phyloP scores from a whole-genome alignment of 2,797 vertebrate genomes.

The Microctenopoma lineatum region DNA sequence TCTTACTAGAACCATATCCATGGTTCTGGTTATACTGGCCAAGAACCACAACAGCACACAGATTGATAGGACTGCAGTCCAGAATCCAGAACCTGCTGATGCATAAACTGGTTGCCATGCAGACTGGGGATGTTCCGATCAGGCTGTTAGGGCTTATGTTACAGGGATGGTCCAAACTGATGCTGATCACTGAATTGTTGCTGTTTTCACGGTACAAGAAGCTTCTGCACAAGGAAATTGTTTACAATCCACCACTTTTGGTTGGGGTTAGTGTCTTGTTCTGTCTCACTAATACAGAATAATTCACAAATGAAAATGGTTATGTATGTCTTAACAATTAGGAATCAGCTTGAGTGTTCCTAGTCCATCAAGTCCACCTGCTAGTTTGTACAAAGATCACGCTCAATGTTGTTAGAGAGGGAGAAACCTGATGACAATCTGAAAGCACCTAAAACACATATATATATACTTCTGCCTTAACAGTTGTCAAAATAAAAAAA shows the following conservation, averaged over 20 bases:
- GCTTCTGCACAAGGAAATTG: background rate
- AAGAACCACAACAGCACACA: conserved; percentile 71
- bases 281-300: background rate
- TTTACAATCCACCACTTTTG: conserved; percentile 10
- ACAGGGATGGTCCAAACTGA: conserved; percentile 10
- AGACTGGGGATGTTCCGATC: conserved; percentile 70
- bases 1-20: conserved; percentile 37
- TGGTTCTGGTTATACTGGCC: conserved; percentile 28
- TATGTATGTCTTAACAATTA: background rate
- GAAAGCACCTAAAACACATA: background rate
- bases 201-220: background rate
- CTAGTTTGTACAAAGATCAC: background rate
- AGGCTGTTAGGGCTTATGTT: conserved; percentile 17
- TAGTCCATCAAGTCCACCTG: background rate
- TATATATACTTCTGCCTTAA: background rate
- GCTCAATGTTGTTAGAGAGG: background rate
- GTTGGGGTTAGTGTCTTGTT: background rate
- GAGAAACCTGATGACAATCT: conserved; percentile 2
- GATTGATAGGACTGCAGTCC: conserved; percentile 46
- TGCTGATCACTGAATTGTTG: conserved; percentile 5
- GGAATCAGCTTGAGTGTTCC: background rate
- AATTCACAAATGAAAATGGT: background rate
- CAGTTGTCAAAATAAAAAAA: too few species aligned
- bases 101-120: conserved; percentile 48
- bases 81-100: conserved; percentile 44